These are phyloP conservation scores for Perca schrenkii DNA, from an alignment of 2,113 vertebrate genomes.

Conservation along the genomic window DNA sequence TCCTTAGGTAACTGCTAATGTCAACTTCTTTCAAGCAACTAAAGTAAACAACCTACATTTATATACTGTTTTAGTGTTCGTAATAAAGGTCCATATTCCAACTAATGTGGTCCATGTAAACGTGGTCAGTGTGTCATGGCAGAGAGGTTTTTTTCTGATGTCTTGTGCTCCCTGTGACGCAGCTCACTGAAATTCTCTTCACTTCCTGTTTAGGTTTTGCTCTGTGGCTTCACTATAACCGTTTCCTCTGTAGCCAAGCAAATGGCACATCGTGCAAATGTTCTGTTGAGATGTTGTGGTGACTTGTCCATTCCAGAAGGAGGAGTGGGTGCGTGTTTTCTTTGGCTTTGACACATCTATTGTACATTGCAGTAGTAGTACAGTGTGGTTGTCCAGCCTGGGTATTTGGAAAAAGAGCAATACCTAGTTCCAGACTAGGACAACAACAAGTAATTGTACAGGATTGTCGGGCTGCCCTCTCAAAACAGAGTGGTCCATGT, in stretches of 20 bases:
- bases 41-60: slow-evolving; percentile 5
- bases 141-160: not conserved
- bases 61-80: not conserved
- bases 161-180: slow-evolving; percentile 42
- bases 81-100: not conserved
- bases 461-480: not conserved
- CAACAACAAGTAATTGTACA: slow-evolving; percentile 7
- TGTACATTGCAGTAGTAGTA: slow-evolving; percentile 20
- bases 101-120: not conserved
- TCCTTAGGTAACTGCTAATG: not conserved
- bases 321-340: slow-evolving; percentile 38
- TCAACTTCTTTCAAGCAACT: not conserved
- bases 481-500: not conserved
- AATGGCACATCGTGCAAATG: slow-evolving; percentile 28
- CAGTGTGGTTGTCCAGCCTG: slow-evolving; percentile 27
- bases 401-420: slow-evolving; percentile 44
- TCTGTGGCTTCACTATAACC: slow-evolving; percentile 57
- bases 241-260: slow-evolving; percentile 68
- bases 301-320: slow-evolving; percentile 53
- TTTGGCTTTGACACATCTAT: slow-evolving; percentile 44
- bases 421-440: slow-evolving; percentile 9
- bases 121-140: not conserved
- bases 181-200: slow-evolving; percentile 57
- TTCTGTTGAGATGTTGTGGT: slow-evolving; percentile 40
- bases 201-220: slow-evolving; percentile 77